Conservation (phyloP, 2,113 vertebrate genomes). For the western clawed frog (Xenopus tropicalis) region UCB_Xtro_10.0 CM004443.2:134371501-134372000, state of each 20-base stretch:
- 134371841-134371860: constrained; percentile 27
- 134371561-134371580: too few species aligned
- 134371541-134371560: too few species aligned
- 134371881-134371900: constrained; percentile 40
- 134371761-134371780: neutral
- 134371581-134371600: too few species aligned
- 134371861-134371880: constrained; percentile 31
- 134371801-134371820: constrained; percentile 10
- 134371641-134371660: too few species aligned
- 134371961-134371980: constrained; percentile 64
- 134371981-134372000: constrained; percentile 46
- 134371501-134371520: too few species aligned
- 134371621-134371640: too few species aligned
- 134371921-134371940: constrained; percentile 50
- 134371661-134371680: too few species aligned
- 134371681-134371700: too few species aligned
- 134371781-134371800: constrained; percentile 11
- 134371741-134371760: neutral
- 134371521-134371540: too few species aligned
- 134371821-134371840: constrained; percentile 4
- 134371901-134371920: constrained; percentile 50
- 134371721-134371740: neutral
- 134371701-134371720: too few species aligned
- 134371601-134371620: too few species aligned
- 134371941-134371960: constrained; percentile 55